phyloP scores from a whole-genome alignment of 2,888 invertebrate genomes.

The Hyppa rectilinea region DNA sequence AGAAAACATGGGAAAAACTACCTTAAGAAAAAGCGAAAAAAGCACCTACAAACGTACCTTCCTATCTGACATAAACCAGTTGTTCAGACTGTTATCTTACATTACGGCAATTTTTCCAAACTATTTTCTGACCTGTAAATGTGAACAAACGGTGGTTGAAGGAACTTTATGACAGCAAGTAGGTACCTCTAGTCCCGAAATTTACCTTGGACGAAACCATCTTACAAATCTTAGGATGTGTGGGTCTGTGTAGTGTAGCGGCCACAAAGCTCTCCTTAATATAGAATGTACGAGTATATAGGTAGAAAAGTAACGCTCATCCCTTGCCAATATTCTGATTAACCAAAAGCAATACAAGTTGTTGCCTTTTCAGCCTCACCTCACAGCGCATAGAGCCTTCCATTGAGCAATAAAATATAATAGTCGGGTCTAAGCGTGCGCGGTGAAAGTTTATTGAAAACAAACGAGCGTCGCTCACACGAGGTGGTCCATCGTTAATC shows the following conservation, averaged over 20 bases:
- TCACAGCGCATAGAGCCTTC: conserved; percentile 21
- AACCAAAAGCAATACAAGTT: conserved; percentile 26
- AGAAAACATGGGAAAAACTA: neutral
- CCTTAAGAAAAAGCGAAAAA: neutral
- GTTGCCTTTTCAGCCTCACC: conserved; percentile 10
- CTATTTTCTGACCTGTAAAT: too few species aligned
- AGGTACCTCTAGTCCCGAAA: neutral
- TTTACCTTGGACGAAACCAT: neutral
- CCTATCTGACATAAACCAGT: too few species aligned
- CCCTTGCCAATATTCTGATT: conserved; percentile 4
- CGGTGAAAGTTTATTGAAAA: conserved; percentile 77
- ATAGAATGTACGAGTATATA: neutral
- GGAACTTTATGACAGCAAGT: too few species aligned
- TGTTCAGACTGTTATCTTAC: neutral
- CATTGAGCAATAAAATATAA: conserved; percentile 44
- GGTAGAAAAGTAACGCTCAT: neutral
- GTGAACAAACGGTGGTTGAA: neutral
- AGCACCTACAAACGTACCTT: neutral
- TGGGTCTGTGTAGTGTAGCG: neutral
- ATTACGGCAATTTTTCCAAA: neutral
- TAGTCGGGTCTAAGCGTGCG: conserved; percentile 40
- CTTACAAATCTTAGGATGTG: neutral
- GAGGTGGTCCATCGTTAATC: conserved; percentile 85
- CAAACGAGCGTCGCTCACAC: conserved; percentile 72
- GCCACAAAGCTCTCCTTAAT: neutral